Evolutionary conservation across 2,113 vertebrate species (phyloP), one percentile per base, ranked within the genome.

Genomic region (Scartelaos histophorus): DNA sequence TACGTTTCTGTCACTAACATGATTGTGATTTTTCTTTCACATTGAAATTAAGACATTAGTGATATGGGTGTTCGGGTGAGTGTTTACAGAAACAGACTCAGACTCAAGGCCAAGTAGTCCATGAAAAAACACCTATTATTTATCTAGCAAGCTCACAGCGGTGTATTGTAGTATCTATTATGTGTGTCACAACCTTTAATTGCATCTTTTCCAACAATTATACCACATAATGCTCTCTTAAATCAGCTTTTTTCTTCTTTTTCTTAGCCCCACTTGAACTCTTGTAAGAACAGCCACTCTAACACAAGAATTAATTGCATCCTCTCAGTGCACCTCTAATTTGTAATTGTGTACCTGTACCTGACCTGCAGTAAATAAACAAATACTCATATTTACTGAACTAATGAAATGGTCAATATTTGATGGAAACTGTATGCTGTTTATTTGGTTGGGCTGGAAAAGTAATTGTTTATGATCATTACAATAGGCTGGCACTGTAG

Each of bases 361-460:
- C 38, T 58, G 67, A 81, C 66, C 57, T 49, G 3, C 9, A 29
- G 58, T 65, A 56, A 62, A 75, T 60, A 73, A 66, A 69, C 22
- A 34, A 5, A 76, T 76, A 66, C 24, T 6, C 13, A 12, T 76
- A 54, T 49, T 38, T 70, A 34, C 58, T 62, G 45, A 0, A 61
- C 29, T 62, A 70, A 68, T 73, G 25, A 73, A 69, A 29, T n/a
- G 69, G 35, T 71, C 65, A 71, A 70, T 58, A 79, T 67, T 45
- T 60, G n/a, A 75, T 73, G 16, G 69, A 65, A 43, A 58, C 13
- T n/a, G 35, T 62, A 3, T 13, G 0, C 11, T 57, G 22, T 58
- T 58, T 25, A 15, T 58, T 58, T 58, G 15, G 22, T 58, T 24
- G 56, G 12, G 24, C 56, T 11, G n/a, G 51, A 21, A 54, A 54